A percentile compares a stretch with the other conserved stretches of the same genome.
phyloP scores from a whole-genome alignment of 2,113 vertebrate genomes.

The Pomatorhinus ruficollis region DNA sequence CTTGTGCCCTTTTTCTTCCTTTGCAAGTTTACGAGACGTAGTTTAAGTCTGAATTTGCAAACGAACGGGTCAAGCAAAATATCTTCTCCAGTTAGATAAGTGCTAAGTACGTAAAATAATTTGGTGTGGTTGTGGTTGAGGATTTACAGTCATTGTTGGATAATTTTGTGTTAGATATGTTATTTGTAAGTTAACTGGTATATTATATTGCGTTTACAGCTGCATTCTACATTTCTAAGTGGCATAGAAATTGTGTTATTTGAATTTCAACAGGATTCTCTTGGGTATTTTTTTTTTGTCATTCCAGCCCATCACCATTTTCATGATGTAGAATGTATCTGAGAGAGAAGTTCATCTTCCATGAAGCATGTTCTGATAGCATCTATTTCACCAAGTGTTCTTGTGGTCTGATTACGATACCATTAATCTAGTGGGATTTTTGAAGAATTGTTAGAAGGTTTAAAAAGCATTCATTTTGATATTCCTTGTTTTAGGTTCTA shows the following conservation, averaged over 20 bases:
- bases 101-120: background rate
- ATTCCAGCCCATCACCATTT: background rate
- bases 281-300: background rate
- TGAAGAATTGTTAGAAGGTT: background rate
- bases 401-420: background rate
- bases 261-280: background rate
- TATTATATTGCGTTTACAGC: background rate
- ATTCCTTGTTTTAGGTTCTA: constrained; percentile 80
- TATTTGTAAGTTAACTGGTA: background rate
- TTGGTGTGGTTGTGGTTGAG: background rate
- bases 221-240: background rate
- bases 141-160: background rate
- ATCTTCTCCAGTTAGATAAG: background rate
- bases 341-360: background rate
- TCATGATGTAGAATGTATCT: background rate
- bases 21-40: background rate
- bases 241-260: background rate
- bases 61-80: background rate
- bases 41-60: background rate
- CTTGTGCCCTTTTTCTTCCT: background rate
- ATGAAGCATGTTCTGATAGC: background rate
- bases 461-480: background rate
- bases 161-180: background rate
- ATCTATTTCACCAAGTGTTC: background rate
- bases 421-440: background rate